phyloP scores from a whole-genome alignment of 1,140 invertebrate genomes.

The Pteromalus puparum region DNA sequence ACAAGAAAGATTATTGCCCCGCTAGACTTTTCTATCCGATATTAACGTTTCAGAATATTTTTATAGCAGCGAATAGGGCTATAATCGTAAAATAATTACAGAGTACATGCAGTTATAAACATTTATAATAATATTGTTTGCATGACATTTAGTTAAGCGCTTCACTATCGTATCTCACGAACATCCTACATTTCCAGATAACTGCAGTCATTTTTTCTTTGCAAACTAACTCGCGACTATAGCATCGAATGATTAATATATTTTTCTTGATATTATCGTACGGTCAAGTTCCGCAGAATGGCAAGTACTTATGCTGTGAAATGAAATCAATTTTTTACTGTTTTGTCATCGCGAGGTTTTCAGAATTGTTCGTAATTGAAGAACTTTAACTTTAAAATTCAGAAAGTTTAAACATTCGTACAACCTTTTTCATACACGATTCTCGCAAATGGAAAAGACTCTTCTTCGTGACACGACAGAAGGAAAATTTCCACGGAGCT shows the following conservation, averaged over 20 bases:
- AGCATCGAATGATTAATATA: constrained; percentile 25
- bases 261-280: constrained; percentile 21
- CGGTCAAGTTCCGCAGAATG: neutral
- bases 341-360: neutral
- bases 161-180: neutral
- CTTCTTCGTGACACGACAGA: too few species aligned
- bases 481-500: too few species aligned
- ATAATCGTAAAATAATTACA: constrained; percentile 8
- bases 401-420: too few species aligned
- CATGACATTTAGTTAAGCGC: neutral
- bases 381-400: too few species aligned
- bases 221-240: neutral
- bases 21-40: too few species aligned
- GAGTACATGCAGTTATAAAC: neutral
- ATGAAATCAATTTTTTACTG: neutral
- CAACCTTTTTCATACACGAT: too few species aligned
- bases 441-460: too few species aligned
- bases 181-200: neutral
- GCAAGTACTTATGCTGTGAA: too few species aligned
- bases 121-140: neutral
- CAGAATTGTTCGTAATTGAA: neutral
- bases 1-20: too few species aligned
- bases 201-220: constrained; percentile 2
- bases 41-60: too few species aligned
- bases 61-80: neutral